Evolutionary conservation across 2,113 vertebrate genomes (phyloP), one percentile per base, ranked within the genome.

Genomic region (Pampusana beccarii): DNA sequence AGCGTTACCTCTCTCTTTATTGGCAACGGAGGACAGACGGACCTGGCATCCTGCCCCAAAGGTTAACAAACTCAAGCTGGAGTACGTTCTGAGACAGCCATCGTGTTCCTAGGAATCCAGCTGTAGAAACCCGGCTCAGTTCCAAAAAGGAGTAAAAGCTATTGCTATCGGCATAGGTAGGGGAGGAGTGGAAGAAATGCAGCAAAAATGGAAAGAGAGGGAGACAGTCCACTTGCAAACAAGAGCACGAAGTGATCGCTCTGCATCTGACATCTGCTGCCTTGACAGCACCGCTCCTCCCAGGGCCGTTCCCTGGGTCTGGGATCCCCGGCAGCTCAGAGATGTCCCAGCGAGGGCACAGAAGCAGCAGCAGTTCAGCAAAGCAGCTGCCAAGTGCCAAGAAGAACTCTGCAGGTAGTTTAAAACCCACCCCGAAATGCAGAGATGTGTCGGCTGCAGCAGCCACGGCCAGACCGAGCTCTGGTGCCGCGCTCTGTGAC

Each of bases 21-120:
- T 87, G 88, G 91, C 86, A 79, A 67, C 73, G 91, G 69, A 10
- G 4, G 91, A 91, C 66, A 86, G 93, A 75, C 1, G 0, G 91
- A 74, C 38, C 81, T 93, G 90, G 93, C 92, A 84, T 86, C 38
- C 75, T 60, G 88, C 93, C 92, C 86, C 3, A 7, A 67, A 94
- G 92, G 82, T 94, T 94, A 94, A 92, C 92, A 93, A 95, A 88
- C 58, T 92, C 66, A 90, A 64, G 78, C 87, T 96, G 90, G 75
- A 91, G 61, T 66, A 74, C 9, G 40, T 85, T 96, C 77, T 94
- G 90, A 95, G 38, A 42, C 71, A 90, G 74, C 74, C 86, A 95
- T n/a, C 70, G 4, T 6, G 66, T 88, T 80, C 84, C 81, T 17
- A 92, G 81, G 48, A 94, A 92, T 74, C 86, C 92, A 95, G 93